Evolutionary conservation across 2,797 vertebrate species (phyloP), one percentile per base, ranked within the genome.

Genomic region (Acanthurus leucopareius): DNA sequence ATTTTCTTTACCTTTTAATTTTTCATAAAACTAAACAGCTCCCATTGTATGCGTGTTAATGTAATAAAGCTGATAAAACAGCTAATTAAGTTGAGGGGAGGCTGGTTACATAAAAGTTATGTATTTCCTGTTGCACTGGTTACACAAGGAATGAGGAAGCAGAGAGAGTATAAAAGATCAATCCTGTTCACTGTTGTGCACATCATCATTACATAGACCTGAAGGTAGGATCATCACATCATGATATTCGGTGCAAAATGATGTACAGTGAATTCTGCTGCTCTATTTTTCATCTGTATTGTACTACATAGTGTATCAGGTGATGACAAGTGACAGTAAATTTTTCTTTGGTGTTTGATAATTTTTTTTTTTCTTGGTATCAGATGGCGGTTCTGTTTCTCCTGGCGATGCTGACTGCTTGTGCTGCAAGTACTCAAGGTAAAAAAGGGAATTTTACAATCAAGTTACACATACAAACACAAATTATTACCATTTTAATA

Each of bases 321-420:
- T 15, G 13, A 22, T 44, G 13, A 13, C n/a, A 44, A 44, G 25
- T 44, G 16, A 16, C 28, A 32, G 28, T 32, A 32, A 32, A 1
- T 14, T 11, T 47, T 54, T 2, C 11, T 45, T 10, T 38, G 17
- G 28, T 51, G 40, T 38, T 22, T 57, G 7, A n/a, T 32, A 32
- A 32, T 13, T 57, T 32, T 44, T 44, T 44, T 71, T 67, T 69
- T 45, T 57, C 53, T 65, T 77, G 64, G 22, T 32, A 28, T 52
- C 48, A 86, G 77, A 86, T 83, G 80, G 65, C 35, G 16, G 25
- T 60, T 15, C 32, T 72, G 52, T 42, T 81, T 40, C 44, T 69
- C 15, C 16, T 78, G 5, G 14, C 58, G 54, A 65, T 73, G 62
- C 62, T 86, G 70, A 56, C 64, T 16, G 49, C 45, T 38, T 75